phyloP scores from a whole-genome alignment of 1,140 invertebrate genomes.

The Drosophila bocki region DNA sequence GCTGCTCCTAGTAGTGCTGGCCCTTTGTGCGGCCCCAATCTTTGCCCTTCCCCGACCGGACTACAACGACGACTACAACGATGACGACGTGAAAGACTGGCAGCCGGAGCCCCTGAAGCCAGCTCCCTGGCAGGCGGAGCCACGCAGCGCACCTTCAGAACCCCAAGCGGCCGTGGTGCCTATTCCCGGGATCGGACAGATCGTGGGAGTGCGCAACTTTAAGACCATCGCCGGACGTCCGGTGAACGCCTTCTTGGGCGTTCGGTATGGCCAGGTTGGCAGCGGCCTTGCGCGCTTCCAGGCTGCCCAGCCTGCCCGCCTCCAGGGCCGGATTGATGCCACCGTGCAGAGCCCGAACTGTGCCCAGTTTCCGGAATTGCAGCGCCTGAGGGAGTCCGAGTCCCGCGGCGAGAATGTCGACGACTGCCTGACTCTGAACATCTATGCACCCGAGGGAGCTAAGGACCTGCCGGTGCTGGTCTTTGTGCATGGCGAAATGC shows the following conservation, averaged over 20 bases:
- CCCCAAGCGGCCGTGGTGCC: constrained; percentile 17
- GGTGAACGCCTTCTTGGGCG: constrained; percentile 69
- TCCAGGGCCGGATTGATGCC: constrained; percentile 58
- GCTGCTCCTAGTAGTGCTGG: constrained; percentile 43
- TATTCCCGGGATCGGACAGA: constrained; percentile 62
- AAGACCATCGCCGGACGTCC: constrained; percentile 57
- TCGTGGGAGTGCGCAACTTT: constrained; percentile 51
- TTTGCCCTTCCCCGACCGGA: constrained; percentile 12
- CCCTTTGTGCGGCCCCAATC: constrained; percentile 32
- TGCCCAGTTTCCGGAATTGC: constrained; percentile 74
- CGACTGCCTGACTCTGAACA: constrained; percentile 71
- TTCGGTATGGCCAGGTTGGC: constrained; percentile 68
- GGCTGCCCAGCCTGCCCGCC: constrained; percentile 26
- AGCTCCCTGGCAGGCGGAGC: constrained; percentile 33
- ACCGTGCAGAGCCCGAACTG: constrained; percentile 57
- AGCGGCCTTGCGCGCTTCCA: constrained; percentile 72
- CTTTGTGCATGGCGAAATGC: constrained; percentile 84
- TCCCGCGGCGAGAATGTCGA: constrained; percentile 65
- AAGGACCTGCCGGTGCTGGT: constrained; percentile 74
- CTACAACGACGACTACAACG: constrained; percentile 27
- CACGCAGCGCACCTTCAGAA: background rate
- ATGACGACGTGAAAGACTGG: constrained; percentile 24
- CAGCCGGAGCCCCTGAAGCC: constrained; percentile 44
- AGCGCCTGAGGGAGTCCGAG: constrained; percentile 50
- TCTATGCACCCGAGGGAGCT: constrained; percentile 58